Conservation (phyloP, 2,888 invertebrate species). For the Lepidocyrtoides sp. region DNA sequence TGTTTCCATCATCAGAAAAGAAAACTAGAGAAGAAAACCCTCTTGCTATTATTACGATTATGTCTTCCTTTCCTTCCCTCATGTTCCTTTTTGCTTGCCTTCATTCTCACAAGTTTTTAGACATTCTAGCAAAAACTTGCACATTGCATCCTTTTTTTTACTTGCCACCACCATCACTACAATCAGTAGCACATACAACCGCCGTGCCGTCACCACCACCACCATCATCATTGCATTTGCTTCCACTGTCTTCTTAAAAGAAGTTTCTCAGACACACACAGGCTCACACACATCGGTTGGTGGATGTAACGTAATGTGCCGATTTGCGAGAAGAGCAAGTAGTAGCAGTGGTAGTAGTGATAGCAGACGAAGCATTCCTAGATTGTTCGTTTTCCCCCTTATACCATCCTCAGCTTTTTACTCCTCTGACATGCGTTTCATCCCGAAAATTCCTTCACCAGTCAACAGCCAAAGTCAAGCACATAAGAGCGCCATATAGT, state of each 20-base stretch:
- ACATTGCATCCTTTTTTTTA: slow-evolving; percentile 31
- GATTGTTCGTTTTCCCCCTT: slow-evolving; percentile 44
- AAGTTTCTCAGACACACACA: not conserved
- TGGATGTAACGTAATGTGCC: slow-evolving; percentile 29
- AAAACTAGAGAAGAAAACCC: not conserved
- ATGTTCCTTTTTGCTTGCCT: not conserved
- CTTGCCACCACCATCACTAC: slow-evolving; percentile 6
- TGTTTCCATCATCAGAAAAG: slow-evolving; percentile 29
- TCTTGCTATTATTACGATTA: slow-evolving; percentile 19
- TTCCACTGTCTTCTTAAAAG: not conserved
- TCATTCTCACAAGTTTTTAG: slow-evolving; percentile 18
- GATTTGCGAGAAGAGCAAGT: not conserved
- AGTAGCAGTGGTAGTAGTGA: not conserved
- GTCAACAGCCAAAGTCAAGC: slow-evolving; percentile 20
- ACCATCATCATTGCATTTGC: not conserved
- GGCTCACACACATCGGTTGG: not conserved
- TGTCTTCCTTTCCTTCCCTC: not conserved
- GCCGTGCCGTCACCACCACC: not conserved
- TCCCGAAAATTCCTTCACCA: slow-evolving; percentile 69
- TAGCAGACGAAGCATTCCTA: slow-evolving; percentile 16
- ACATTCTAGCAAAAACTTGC: not conserved
- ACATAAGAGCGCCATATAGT: not conserved
- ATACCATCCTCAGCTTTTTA: slow-evolving; percentile 31
- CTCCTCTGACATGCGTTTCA: slow-evolving; percentile 80
- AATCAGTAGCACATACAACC: not conserved